phyloP scores from a whole-genome alignment of 2,888 invertebrate species.

The Agrochola macilenta region DNA sequence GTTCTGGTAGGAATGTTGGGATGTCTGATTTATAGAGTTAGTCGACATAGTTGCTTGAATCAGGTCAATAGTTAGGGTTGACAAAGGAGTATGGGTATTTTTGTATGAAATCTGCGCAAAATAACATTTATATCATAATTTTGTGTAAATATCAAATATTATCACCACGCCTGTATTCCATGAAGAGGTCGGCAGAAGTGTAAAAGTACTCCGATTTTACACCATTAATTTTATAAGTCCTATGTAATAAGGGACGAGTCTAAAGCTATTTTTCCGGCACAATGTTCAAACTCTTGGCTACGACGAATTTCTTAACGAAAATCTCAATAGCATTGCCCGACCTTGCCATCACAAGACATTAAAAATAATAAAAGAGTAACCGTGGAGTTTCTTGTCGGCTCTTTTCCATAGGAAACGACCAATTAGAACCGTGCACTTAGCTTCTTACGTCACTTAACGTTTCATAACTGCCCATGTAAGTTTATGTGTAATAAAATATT shows the following conservation, averaged over 20 bases:
- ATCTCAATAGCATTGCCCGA: not conserved
- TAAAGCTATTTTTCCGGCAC: not conserved
- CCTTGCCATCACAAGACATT: not conserved
- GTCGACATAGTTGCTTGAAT: not conserved
- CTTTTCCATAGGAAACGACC: too few relatives aligned
- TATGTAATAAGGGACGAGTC: not conserved
- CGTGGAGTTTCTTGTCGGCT: too few relatives aligned
- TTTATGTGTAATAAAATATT: too few relatives aligned
- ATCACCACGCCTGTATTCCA: not conserved
- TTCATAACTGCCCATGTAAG: too few relatives aligned
- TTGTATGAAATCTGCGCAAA: not conserved
- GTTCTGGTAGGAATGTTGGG: constrained; percentile 34
- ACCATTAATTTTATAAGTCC: not conserved
- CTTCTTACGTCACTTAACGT: too few relatives aligned
- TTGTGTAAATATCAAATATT: not conserved
- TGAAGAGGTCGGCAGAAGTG: not conserved
- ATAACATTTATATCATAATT: not conserved
- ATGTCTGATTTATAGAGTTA: constrained; percentile 47
- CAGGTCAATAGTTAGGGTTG: not conserved
- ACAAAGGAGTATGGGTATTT: not conserved
- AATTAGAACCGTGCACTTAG: too few relatives aligned
- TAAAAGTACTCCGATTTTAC: not conserved
- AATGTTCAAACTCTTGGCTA: not conserved
- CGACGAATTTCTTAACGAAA: not conserved
- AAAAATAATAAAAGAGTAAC: too few relatives aligned